These are phyloP conservation scores for Parasteatoda lunata DNA, from an alignment of 2,888 invertebrate genomes.

Conservation along the genomic window DNA sequence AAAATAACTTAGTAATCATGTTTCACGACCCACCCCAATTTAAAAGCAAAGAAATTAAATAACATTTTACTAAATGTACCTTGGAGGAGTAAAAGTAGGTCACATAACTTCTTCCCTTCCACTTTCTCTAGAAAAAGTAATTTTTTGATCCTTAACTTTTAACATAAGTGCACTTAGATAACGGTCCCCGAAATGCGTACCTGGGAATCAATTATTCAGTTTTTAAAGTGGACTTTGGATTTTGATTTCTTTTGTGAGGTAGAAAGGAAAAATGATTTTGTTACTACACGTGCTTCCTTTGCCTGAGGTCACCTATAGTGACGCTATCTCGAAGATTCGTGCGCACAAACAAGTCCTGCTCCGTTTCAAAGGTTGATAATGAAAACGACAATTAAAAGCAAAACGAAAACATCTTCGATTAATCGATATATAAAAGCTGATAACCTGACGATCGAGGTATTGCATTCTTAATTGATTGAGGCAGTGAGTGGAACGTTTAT, in stretches of 20 bases:
- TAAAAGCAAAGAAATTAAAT: too few species aligned
- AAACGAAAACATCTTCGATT: constrained; percentile 39
- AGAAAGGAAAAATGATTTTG: constrained; percentile 28
- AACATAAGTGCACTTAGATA: not conserved
- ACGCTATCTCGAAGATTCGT: constrained; percentile 40
- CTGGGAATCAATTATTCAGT: constrained; percentile 27
- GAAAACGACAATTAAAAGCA: constrained; percentile 37
- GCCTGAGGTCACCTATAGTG: constrained; percentile 21
- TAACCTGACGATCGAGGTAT: constrained; percentile 6
- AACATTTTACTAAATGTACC: too few species aligned
- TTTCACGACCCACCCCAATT: too few species aligned
- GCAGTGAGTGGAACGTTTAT: not conserved
- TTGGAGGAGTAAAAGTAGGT: too few species aligned
- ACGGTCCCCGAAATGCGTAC: not conserved
- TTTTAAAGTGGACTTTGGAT: constrained; percentile 39
- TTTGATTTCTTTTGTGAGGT: constrained; percentile 12
- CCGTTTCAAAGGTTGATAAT: constrained; percentile 38
- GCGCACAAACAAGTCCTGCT: constrained; percentile 46
- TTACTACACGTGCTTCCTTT: constrained; percentile 39
- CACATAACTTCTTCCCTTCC: too few species aligned
- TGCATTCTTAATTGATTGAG: constrained; percentile 13
- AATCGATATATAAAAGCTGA: constrained; percentile 42
- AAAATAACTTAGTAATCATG: too few species aligned
- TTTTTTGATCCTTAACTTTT: not conserved
- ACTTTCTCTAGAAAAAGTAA: too few species aligned